Evolutionary conservation across 2,888 invertebrate species (phyloP).

Genomic region (Sialis fuliginosa): DNA sequence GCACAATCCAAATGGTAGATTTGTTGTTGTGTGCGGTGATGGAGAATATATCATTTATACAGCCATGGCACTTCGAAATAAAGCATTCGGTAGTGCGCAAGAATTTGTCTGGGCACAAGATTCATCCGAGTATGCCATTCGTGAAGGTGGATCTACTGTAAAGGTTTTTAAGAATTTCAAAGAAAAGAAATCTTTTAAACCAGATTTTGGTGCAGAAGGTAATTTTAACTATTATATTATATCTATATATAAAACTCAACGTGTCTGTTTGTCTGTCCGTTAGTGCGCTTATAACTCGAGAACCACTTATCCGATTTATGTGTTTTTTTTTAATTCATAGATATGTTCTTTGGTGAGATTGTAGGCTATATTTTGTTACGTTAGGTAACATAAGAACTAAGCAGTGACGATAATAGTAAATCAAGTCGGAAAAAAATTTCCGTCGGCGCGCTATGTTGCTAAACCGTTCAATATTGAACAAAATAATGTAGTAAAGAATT

Average conservation of each 20-base stretch:
- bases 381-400: too few species aligned
- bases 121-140: slow-evolving; percentile 77
- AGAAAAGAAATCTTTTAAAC: slow-evolving; percentile 87
- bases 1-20: slow-evolving; percentile 92
- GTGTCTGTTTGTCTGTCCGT: too few species aligned
- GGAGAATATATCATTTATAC: slow-evolving; percentile 99
- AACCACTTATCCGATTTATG: too few species aligned
- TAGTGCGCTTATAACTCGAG: too few species aligned
- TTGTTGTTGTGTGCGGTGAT: slow-evolving; percentile 94
- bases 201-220: slow-evolving; percentile 93
- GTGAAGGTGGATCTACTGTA: slow-evolving; percentile 79
- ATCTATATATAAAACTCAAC: not conserved
- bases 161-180: slow-evolving; percentile 98
- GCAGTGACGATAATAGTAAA: too few species aligned
- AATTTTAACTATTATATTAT: slow-evolving; percentile 5
- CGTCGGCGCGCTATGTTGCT: too few species aligned
- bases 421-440: too few species aligned
- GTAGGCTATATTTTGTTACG: too few species aligned
- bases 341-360: too few species aligned
- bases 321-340: too few species aligned
- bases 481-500: too few species aligned
- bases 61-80: slow-evolving; percentile 96
- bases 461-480: too few species aligned
- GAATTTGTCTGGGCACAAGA: slow-evolving; percentile 99
- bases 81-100: slow-evolving; percentile 94